These are phyloP conservation scores for Terebella lapidaria DNA, from an alignment of 2,888 invertebrate genomes.

Conservation along the genomic window DNA sequence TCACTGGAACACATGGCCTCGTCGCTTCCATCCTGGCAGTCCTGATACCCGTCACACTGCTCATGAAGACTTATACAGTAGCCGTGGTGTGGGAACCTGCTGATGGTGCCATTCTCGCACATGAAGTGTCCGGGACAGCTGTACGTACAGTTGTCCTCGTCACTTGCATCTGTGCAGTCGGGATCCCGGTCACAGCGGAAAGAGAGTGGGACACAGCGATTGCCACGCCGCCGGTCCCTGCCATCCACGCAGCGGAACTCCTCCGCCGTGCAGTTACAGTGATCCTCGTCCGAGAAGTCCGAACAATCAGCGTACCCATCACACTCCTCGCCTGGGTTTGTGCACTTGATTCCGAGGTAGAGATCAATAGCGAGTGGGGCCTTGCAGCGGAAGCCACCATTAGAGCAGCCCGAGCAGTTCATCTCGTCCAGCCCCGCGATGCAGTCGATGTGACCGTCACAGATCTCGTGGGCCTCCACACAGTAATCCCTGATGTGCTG, in stretches of 20 bases:
- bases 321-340: slow-evolving; percentile 18
- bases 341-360: slow-evolving; percentile 10
- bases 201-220: slow-evolving; percentile 11
- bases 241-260: slow-evolving; percentile 21
- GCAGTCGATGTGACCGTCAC: slow-evolving; percentile 17
- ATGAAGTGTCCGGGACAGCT: slow-evolving; percentile 10
- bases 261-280: slow-evolving; percentile 14
- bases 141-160: slow-evolving; percentile 20
- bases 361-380: slow-evolving; percentile 7
- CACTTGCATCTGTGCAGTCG: slow-evolving; percentile 21
- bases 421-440: slow-evolving; percentile 2
- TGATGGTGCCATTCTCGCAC: slow-evolving; percentile 11
- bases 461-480: slow-evolving; percentile 9
- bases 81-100: slow-evolving; percentile 10
- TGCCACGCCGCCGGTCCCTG: slow-evolving; percentile 10
- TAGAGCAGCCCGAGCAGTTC: slow-evolving; percentile 5
- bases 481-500: slow-evolving; percentile 1
- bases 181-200: slow-evolving; percentile 15
- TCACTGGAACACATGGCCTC: slow-evolving; percentile 11
- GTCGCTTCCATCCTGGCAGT: slow-evolving; percentile 16
- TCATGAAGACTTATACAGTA: slow-evolving; percentile 9
- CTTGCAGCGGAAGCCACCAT: slow-evolving; percentile 17
- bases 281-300: slow-evolving; percentile 17
- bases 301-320: slow-evolving; percentile 18
- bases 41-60: slow-evolving; percentile 3